These are phyloP conservation scores for Sphenopsis melanotis DNA, from an alignment of 2,797 vertebrate genomes.

Conservation along the genomic window DNA sequence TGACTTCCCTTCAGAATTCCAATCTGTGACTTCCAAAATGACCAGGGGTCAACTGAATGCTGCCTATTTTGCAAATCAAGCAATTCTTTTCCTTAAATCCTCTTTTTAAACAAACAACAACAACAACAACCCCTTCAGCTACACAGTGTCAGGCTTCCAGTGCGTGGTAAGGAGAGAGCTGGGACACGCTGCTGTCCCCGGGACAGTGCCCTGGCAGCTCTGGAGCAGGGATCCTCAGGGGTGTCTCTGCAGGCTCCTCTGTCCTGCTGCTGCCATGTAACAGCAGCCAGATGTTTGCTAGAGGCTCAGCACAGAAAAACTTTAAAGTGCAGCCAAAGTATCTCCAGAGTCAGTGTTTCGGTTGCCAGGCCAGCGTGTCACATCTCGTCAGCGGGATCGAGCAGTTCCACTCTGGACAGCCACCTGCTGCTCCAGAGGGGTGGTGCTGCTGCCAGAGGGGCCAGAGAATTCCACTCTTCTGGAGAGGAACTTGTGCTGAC, in stretches of 20 bases:
- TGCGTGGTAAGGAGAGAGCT: background rate
- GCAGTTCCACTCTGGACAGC: background rate
- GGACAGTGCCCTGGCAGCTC: background rate
- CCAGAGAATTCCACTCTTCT: background rate
- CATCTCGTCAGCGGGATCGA: background rate
- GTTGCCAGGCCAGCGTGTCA: background rate
- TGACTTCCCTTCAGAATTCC: background rate
- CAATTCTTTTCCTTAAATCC: background rate
- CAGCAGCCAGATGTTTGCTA: slow-evolving; percentile 28
- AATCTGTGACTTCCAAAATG: background rate
- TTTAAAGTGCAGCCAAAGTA: slow-evolving; percentile 45
- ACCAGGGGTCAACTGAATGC: background rate
- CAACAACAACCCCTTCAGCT: background rate
- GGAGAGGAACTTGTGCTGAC: background rate
- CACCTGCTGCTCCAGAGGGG: background rate
- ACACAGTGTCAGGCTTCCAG: background rate
- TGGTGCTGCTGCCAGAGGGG: background rate
- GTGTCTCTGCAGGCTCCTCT: background rate
- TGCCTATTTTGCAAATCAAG: background rate
- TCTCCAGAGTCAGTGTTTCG: background rate
- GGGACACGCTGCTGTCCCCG: rapidly evolving
- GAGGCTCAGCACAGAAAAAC: background rate
- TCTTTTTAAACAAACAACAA: background rate
- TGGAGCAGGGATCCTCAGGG: background rate
- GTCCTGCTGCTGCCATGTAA: background rate